These are phyloP conservation scores for Leptothorax acervorum DNA, from an alignment of 2,888 invertebrate species.

Conservation along the genomic window DNA sequence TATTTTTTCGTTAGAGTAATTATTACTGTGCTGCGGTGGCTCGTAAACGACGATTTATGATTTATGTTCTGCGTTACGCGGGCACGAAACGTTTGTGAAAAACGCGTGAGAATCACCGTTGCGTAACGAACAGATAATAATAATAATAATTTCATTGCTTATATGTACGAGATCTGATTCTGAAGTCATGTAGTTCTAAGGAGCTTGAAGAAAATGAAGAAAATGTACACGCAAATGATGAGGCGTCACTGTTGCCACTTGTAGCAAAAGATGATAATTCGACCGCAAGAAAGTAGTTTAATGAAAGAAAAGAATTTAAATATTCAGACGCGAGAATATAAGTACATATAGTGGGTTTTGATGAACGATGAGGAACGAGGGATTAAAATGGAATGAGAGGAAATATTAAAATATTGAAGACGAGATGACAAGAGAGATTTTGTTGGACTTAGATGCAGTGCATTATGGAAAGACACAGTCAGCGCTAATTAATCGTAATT, in stretches of 20 bases:
- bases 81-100: not conserved
- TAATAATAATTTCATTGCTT: not conserved
- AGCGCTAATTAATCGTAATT: not conserved
- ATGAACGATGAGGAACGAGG: not conserved
- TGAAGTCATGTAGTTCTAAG: not conserved
- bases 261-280: not conserved
- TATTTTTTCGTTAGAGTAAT: constrained; percentile 32
- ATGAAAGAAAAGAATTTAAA: not conserved
- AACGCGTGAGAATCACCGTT: constrained; percentile 26
- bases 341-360: not conserved
- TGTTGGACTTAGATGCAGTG: not conserved
- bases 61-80: constrained; percentile 26
- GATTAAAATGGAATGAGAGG: not conserved
- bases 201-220: not conserved
- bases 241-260: not conserved
- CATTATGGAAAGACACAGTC: too few relatives aligned
- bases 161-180: not conserved
- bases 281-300: not conserved
- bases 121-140: not conserved
- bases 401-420: not conserved
- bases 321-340: not conserved
- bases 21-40: constrained; percentile 4
- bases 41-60: constrained; percentile 31
- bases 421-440: not conserved
- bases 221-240: not conserved